A percentile compares a stretch with the other conserved stretches of the same genome.
Evolutionary conservation across 2,888 invertebrate species (phyloP).

Genomic region (Tetragonisca angustula): DNA sequence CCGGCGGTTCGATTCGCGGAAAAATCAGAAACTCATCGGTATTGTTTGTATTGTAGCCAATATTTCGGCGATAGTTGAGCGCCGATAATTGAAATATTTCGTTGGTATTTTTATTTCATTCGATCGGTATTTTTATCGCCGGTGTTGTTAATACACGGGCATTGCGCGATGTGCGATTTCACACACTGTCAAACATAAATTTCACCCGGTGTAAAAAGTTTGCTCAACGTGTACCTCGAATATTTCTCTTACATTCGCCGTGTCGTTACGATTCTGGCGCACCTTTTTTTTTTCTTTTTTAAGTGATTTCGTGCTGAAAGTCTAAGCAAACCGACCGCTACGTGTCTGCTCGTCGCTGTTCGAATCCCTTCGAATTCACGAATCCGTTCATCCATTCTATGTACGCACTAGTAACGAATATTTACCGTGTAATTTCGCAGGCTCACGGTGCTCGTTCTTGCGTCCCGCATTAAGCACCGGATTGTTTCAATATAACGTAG

Average conservation of each 20-base stretch:
- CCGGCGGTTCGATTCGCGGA: not conserved
- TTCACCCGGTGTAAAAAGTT: not conserved
- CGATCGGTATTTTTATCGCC: not conserved
- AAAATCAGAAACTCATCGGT: not conserved
- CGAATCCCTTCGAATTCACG: not conserved
- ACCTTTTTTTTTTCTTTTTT: not conserved
- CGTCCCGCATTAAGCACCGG: not conserved
- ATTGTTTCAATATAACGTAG: slow-evolving; percentile 10
- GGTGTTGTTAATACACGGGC: not conserved
- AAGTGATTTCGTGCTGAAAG: not conserved
- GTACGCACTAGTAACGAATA: slow-evolving; percentile 4
- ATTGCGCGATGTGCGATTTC: not conserved
- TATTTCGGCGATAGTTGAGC: not conserved
- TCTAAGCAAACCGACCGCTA: not conserved
- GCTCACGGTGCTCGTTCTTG: not conserved
- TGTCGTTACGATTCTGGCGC: not conserved
- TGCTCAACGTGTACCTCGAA: not conserved
- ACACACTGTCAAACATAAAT: not conserved
- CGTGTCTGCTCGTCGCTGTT: not conserved
- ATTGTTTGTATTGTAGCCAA: not conserved
- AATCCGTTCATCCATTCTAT: not conserved
- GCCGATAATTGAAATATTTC: slow-evolving; percentile 10
- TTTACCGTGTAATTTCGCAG: slow-evolving; percentile 20
- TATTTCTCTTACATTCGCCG: not conserved
- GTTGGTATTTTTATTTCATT: not conserved